Evolutionary conservation across 2,888 invertebrate genomes (phyloP).

Genomic region (Lathronympha strigana): DNA sequence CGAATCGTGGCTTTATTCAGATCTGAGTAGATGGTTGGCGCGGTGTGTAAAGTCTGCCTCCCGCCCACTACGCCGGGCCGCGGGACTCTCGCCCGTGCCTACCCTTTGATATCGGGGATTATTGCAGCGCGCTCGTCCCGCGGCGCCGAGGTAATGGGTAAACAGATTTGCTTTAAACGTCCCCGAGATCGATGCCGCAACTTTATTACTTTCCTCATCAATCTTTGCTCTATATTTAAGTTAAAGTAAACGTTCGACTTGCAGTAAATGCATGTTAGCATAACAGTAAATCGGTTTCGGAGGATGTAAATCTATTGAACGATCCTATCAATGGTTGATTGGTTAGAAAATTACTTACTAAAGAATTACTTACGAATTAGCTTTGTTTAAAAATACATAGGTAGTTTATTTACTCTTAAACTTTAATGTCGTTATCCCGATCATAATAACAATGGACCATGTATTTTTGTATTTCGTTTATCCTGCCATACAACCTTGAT

Average conservation of each 20-base stretch:
- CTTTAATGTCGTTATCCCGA: too few species aligned
- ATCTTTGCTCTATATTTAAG: conserved; percentile 2
- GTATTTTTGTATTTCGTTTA: too few species aligned
- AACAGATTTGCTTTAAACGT: conserved; percentile 45
- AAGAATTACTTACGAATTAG: too few species aligned
- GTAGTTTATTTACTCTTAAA: neutral
- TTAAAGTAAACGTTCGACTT: neutral
- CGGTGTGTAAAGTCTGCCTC: conserved; percentile 12
- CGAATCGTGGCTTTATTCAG: neutral
- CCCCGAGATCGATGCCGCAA: conserved; percentile 17
- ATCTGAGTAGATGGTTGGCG: conserved; percentile 3
- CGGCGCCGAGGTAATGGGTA: conserved; percentile 30
- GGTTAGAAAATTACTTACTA: too few species aligned
- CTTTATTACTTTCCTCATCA: conserved; percentile 20
- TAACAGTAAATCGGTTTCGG: neutral
- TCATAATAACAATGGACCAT: too few species aligned
- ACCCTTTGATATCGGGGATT: conserved; percentile 37
- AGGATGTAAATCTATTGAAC: conserved; percentile 21
- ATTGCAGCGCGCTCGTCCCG: conserved; percentile 20
- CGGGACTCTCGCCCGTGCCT: conserved; percentile 26
- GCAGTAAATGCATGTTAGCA: conserved; percentile 4
- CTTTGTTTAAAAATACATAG: neutral
- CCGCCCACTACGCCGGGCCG: conserved; percentile 9
- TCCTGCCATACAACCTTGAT: neutral
- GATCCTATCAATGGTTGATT: conserved; percentile 7